These are phyloP conservation scores for Macroteleia sp. DNA, from an alignment of 2,888 invertebrate genomes.

Conservation along the genomic window DNA sequence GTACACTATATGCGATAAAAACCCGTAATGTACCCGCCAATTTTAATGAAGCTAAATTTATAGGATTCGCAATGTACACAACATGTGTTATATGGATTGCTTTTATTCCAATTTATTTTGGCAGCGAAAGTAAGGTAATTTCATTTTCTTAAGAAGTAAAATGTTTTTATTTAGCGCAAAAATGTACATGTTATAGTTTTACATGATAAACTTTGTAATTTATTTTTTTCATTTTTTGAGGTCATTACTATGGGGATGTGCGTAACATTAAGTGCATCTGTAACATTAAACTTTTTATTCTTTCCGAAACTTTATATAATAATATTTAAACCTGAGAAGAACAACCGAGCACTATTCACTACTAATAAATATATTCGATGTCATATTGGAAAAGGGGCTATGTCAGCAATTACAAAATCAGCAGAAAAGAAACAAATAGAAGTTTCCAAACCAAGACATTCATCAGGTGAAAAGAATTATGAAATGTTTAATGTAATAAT, in stretches of 20 bases:
- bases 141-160: too few species aligned
- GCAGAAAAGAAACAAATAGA: background rate
- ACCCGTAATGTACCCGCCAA: constrained; percentile 92
- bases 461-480: background rate
- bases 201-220: too few species aligned
- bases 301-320: constrained; percentile 92
- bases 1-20: constrained; percentile 91
- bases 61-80: constrained; percentile 92
- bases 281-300: constrained; percentile 89
- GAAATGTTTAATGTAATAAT: too few species aligned
- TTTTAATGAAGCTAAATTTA: constrained; percentile 91
- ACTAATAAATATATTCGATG: constrained; percentile 87
- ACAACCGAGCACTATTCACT: constrained; percentile 87
- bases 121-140: constrained; percentile 87
- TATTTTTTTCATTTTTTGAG: too few species aligned
- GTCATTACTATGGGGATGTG: constrained; percentile 86
- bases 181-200: too few species aligned
- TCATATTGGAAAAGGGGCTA: constrained; percentile 86
- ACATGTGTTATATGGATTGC: constrained; percentile 92
- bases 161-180: too few species aligned
- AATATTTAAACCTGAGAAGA: constrained; percentile 89
- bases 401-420: constrained; percentile 80
- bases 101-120: constrained; percentile 91
- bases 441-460: too few species aligned
- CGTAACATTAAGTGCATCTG: constrained; percentile 89